phyloP scores from a whole-genome alignment of 2,888 invertebrate species.

The Notodonta dromedarius region DNA sequence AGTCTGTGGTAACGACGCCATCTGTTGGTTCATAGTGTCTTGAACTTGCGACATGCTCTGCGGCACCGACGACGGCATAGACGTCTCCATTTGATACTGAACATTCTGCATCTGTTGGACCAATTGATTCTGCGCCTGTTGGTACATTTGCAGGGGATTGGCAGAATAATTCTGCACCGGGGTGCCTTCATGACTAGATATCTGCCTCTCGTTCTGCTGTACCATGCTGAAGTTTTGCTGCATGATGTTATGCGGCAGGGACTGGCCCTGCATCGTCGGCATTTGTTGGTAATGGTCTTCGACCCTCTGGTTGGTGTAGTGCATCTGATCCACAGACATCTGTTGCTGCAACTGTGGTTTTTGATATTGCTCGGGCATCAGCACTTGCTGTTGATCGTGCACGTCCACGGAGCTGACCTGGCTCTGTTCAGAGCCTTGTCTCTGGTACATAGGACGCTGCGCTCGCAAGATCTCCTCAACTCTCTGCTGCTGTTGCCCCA shows the following conservation, averaged over 20 bases:
- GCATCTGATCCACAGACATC: constrained; percentile 71
- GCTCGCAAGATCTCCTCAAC: constrained; percentile 69
- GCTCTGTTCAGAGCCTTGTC: constrained; percentile 77
- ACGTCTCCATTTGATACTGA: constrained; percentile 55
- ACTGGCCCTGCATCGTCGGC: constrained; percentile 73
- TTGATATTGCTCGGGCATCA: constrained; percentile 55
- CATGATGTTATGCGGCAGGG: constrained; percentile 72
- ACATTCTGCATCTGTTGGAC: constrained; percentile 51
- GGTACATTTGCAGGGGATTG: constrained; percentile 79
- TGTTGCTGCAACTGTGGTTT: constrained; percentile 62
- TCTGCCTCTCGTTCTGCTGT: constrained; percentile 77
- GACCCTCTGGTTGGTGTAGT: constrained; percentile 62
- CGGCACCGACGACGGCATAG: constrained; percentile 42
- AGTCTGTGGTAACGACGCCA: constrained; percentile 47
- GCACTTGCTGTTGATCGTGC: constrained; percentile 65
- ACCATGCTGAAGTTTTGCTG: constrained; percentile 67
- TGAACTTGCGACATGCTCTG: constrained; percentile 43
- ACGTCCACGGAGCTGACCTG: constrained; percentile 68
- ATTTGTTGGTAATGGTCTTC: constrained; percentile 71
- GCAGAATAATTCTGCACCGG: constrained; percentile 77
- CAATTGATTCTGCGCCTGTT: constrained; percentile 57
- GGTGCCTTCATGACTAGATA: constrained; percentile 82
- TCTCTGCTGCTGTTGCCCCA: constrained; percentile 82
- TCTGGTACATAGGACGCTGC: constrained; percentile 72
- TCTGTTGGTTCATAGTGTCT: constrained; percentile 37